These are phyloP conservation scores for Sarcophilus harrisii DNA, from an alignment of 2,797 vertebrate genomes.

Conservation along the genomic window DNA sequence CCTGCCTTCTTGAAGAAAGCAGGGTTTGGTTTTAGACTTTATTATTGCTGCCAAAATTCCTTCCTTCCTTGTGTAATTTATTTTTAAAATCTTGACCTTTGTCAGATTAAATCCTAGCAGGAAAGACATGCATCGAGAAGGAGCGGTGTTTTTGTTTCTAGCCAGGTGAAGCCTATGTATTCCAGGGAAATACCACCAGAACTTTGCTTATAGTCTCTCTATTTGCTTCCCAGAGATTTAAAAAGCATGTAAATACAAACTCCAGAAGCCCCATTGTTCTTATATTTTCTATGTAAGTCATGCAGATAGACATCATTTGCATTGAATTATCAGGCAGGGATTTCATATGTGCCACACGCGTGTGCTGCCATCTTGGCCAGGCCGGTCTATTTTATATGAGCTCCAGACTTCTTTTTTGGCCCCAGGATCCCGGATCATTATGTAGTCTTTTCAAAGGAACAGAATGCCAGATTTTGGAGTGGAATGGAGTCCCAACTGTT, in stretches of 20 bases:
- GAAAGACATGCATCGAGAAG: not conserved
- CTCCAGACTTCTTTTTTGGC: not conserved
- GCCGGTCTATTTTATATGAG: not conserved
- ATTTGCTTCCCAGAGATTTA: not conserved
- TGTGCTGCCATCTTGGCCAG: not conserved
- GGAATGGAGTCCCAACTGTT: not conserved
- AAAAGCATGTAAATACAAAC: not conserved
- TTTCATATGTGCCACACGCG: not conserved
- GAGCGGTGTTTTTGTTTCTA: not conserved
- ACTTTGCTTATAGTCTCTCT: not conserved
- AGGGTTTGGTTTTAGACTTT: not conserved
- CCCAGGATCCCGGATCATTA: not conserved
- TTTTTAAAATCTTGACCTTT: not conserved
- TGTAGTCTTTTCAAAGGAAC: not conserved
- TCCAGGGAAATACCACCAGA: not conserved
- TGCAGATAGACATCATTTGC: not conserved
- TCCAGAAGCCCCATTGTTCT: not conserved
- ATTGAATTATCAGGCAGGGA: not conserved
- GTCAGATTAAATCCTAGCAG: not conserved
- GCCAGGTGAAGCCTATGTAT: not conserved
- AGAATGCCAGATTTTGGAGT: not conserved
- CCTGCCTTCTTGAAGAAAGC: not conserved
- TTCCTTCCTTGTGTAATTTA: not conserved
- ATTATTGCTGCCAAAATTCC: not conserved
- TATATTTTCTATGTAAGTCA: not conserved